Conservation (phyloP, 2,888 invertebrate genomes). For the Chelonus formosanus region DNA sequence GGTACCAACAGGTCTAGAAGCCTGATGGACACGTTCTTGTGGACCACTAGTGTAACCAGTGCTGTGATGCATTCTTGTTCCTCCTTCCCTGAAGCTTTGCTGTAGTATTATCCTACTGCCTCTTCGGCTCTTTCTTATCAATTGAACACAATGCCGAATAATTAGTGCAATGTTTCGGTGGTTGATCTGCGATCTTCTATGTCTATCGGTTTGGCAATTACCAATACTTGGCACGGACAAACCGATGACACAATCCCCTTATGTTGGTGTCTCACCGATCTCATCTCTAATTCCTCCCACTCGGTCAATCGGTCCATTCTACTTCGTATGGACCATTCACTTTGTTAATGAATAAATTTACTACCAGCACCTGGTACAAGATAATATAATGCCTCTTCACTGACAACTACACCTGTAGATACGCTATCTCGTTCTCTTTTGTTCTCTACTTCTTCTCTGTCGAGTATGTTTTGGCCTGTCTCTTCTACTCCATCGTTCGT, state of each 20-base stretch:
- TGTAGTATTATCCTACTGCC: conserved; percentile 5
- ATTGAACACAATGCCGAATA: conserved; percentile 21
- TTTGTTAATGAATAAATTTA: conserved; percentile 11
- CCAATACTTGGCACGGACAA: conserved; percentile 34
- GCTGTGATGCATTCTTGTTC: conserved; percentile 55
- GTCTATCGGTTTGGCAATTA: conserved; percentile 32
- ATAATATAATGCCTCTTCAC: conserved; percentile 24
- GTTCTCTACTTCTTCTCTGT: conserved; percentile 16
- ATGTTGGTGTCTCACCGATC: conserved; percentile 23
- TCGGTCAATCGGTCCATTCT: conserved; percentile 40
- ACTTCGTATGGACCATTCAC: conserved; percentile 30
- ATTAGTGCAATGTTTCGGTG: conserved; percentile 18
- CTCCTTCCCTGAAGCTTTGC: conserved; percentile 2
- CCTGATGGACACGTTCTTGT: conserved; percentile 57
- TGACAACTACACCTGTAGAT: conserved; percentile 30
- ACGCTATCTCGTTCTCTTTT: conserved; percentile 21
- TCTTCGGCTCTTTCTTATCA: conserved; percentile 15
- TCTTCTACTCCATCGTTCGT: conserved; percentile 27
- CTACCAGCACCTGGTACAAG: conserved; percentile 20
- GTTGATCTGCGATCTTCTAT: conserved; percentile 6
- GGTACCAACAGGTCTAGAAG: conserved; percentile 49
- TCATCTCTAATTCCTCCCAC: conserved; percentile 31
- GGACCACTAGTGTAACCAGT: conserved; percentile 57
- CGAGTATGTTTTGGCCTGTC: conserved; percentile 30
- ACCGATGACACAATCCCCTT: conserved; percentile 23